phyloP scores from a whole-genome alignment of 2,113 vertebrate genomes.

The Scomber colias region DNA sequence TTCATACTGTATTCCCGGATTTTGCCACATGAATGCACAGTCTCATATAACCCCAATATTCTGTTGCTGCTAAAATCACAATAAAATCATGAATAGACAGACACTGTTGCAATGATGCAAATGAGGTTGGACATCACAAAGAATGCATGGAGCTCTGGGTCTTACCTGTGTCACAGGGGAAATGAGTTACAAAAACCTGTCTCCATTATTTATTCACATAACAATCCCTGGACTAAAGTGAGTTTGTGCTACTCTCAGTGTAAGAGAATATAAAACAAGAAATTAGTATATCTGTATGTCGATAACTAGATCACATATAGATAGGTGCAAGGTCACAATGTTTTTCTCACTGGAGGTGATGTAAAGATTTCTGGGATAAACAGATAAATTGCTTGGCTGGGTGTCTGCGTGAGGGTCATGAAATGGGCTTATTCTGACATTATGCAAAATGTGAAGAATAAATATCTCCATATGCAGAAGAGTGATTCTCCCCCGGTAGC shows the following conservation, averaged over 20 bases:
- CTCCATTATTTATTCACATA: slow-evolving; percentile 52
- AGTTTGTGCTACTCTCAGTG: slow-evolving; percentile 30
- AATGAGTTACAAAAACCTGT: slow-evolving; percentile 41
- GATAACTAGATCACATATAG: slow-evolving; percentile 7
- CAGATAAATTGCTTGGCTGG: neutral
- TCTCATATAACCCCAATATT: slow-evolving; percentile 12
- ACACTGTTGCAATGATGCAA: slow-evolving; percentile 11
- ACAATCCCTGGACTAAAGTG: slow-evolving; percentile 23
- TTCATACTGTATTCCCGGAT: slow-evolving; percentile 15
- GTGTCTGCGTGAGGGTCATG: slow-evolving; percentile 30
- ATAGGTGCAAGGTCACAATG: slow-evolving; percentile 15
- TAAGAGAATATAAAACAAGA: slow-evolving; percentile 52
- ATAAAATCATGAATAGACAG: neutral
- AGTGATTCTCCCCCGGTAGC: slow-evolving; percentile 50
- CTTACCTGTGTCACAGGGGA: slow-evolving; percentile 12
- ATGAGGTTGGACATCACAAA: slow-evolving; percentile 27
- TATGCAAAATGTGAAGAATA: slow-evolving; percentile 59
- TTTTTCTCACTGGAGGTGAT: slow-evolving; percentile 21
- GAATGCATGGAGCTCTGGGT: slow-evolving; percentile 40
- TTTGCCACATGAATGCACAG: slow-evolving; percentile 39
- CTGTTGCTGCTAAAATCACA: neutral
- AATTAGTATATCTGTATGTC: slow-evolving; percentile 34
- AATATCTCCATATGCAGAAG: slow-evolving; percentile 40
- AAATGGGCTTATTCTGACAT: slow-evolving; percentile 54
- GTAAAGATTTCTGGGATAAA: slow-evolving; percentile 13